phyloP scores from a whole-genome alignment of 2,888 invertebrate genomes.

The Coenonympha arcania region DNA sequence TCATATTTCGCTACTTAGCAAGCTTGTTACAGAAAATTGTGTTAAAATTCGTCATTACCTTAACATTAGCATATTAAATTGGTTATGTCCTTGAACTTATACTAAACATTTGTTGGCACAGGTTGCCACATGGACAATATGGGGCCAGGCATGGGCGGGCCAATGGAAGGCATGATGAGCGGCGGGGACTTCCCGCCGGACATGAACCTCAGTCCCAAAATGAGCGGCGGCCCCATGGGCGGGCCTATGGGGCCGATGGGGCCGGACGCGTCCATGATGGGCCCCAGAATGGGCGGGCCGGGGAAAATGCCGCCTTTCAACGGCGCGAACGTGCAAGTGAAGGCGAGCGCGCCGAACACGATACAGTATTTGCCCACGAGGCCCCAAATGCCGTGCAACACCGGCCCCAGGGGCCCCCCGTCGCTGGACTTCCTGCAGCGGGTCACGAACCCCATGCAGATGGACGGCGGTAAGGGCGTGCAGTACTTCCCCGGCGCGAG shows the following conservation, averaged over 20 bases:
- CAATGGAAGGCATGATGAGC: slow-evolving; percentile 73
- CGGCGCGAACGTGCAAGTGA: slow-evolving; percentile 88
- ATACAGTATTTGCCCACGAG: slow-evolving; percentile 97
- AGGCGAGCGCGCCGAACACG: slow-evolving; percentile 97
- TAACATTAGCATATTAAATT: too few species aligned
- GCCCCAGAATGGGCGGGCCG: slow-evolving; percentile 75
- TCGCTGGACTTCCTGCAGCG: slow-evolving; percentile 92
- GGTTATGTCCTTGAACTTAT: too few species aligned
- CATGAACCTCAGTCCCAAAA: slow-evolving; percentile 78
- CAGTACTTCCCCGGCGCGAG: slow-evolving; percentile 82
- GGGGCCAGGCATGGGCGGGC: slow-evolving; percentile 70
- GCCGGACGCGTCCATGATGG: slow-evolving; percentile 77
- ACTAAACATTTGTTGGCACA: slow-evolving; percentile 29
- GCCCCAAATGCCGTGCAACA: slow-evolving; percentile 84
- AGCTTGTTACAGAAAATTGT: too few species aligned
- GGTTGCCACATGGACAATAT: slow-evolving; percentile 72
- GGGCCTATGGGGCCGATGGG: slow-evolving; percentile 71
- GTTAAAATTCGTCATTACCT: too few species aligned
- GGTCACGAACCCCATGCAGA: slow-evolving; percentile 87
- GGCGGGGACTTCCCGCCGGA: slow-evolving; percentile 67
- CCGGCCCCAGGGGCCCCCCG: slow-evolving; percentile 85
- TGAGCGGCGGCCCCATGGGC: slow-evolving; percentile 72
- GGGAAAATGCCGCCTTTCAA: slow-evolving; percentile 76
- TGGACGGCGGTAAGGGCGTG: slow-evolving; percentile 77
- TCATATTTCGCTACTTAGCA: too few species aligned